Conservation (phyloP, 2,113 vertebrate genomes). For the Amphilophus citrinellus region DNA sequence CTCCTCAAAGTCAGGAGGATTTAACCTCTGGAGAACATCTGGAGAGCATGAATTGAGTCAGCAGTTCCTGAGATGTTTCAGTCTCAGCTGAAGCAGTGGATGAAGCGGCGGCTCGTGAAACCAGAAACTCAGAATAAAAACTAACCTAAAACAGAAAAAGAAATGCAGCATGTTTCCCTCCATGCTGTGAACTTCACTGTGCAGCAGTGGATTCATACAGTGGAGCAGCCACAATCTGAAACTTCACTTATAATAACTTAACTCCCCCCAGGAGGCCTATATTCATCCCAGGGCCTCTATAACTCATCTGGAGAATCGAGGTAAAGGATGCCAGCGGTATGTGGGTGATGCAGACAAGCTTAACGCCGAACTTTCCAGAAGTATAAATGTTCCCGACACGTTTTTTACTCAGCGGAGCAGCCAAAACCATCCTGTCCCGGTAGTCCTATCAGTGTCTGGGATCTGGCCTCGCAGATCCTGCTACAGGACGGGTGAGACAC, state of each 20-base stretch:
- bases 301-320: constrained; percentile 41
- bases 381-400: constrained; percentile 47
- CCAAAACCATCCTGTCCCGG: constrained; percentile 56
- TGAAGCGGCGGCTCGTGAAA: background rate
- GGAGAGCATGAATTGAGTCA: too few species aligned
- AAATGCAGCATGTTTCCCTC: background rate
- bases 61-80: background rate
- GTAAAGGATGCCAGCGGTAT: constrained; percentile 31
- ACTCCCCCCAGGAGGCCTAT: constrained; percentile 41
- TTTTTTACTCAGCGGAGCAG: constrained; percentile 56
- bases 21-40: background rate
- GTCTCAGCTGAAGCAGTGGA: background rate
- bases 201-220: constrained; percentile 25
- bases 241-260: constrained; percentile 54
- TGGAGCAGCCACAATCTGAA: constrained; percentile 52
- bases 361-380: constrained; percentile 65
- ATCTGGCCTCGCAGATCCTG: constrained; percentile 47
- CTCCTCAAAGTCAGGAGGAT: background rate
- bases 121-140: background rate
- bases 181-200: background rate
- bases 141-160: background rate
- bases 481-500: constrained; percentile 21
- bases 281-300: constrained; percentile 39
- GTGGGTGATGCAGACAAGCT: constrained; percentile 58
- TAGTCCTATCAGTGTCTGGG: constrained; percentile 65